These are phyloP conservation scores for Thelaira solivaga DNA, from an alignment of 2,888 invertebrate species.

Conservation along the genomic window DNA sequence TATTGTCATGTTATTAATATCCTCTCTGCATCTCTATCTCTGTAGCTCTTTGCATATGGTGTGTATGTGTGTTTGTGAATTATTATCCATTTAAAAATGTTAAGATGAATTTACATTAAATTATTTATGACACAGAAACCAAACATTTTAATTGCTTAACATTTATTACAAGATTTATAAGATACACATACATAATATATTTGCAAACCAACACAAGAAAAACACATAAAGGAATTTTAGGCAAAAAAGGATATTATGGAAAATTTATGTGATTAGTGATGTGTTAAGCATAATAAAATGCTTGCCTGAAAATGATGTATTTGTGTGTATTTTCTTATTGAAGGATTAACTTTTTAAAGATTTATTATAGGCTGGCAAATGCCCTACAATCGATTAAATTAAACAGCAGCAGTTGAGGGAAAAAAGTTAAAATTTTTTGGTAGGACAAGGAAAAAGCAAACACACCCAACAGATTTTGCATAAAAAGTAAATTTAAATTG, in stretches of 20 bases:
- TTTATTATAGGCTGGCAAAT: constrained; percentile 29
- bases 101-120: constrained; percentile 62
- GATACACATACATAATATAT: no score
- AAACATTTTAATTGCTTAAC: constrained; percentile 61
- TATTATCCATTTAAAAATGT: constrained; percentile 59
- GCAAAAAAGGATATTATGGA: constrained; percentile 48
- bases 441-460: no score
- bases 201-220: constrained; percentile 23
- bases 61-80: constrained; percentile 34
- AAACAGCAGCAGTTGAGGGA: neutral
- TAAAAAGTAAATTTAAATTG: no score
- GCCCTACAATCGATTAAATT: neutral
- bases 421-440: neutral
- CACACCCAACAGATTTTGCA: no score
- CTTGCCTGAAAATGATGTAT: constrained; percentile 35
- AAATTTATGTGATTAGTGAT: constrained; percentile 57
- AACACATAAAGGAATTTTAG: constrained; percentile 28
- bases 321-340: neutral
- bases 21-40: neutral
- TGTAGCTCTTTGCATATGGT: neutral
- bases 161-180: constrained; percentile 60
- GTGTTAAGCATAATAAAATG: constrained; percentile 55
- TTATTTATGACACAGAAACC: constrained; percentile 61
- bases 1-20: constrained; percentile 61
- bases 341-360: constrained; percentile 24